A percentile compares a stretch with the other conserved stretches of the same genome.
phyloP scores from a whole-genome alignment of 2,888 invertebrate genomes.

The Megalurothrips usitatus region DNA sequence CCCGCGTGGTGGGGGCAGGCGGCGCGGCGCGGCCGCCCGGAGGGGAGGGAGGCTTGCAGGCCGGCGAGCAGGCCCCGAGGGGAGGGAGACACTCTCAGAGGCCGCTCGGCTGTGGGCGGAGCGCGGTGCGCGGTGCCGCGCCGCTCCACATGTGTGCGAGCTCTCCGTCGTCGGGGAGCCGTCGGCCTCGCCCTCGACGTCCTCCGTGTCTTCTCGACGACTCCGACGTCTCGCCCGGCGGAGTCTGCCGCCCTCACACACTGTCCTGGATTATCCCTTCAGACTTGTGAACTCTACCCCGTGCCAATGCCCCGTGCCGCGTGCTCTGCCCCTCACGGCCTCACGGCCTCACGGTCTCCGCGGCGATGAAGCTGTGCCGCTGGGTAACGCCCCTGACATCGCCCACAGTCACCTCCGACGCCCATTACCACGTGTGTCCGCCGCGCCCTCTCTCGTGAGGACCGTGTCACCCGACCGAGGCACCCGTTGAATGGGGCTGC shows the following conservation, averaged over 20 bases:
- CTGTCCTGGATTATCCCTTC: no score
- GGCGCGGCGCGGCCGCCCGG: not conserved
- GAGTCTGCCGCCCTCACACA: no score
- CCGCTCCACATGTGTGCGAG: not conserved
- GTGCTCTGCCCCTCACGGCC: no score
- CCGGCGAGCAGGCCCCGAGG: conserved; percentile 37
- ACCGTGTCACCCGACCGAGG: no score
- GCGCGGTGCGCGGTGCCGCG: not conserved
- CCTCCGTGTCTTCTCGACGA: no score
- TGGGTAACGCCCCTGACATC: not conserved
- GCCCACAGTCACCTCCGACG: not conserved
- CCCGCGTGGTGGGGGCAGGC: conserved; percentile 31
- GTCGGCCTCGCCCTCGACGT: no score
- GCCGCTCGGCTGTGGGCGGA: conserved; percentile 37
- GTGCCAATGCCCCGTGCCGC: no score
- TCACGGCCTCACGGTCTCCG: no score
- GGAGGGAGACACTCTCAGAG: conserved; percentile 37
- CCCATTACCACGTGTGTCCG: conserved; percentile 2
- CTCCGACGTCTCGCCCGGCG: no score
- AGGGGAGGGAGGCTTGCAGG: conserved; percentile 13
- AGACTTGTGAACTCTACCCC: no score
- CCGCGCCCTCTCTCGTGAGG: not conserved
- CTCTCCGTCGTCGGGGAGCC: not conserved
- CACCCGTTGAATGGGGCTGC: conserved; percentile 1
- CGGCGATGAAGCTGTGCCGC: not conserved